Conservation (phyloP, 2,797 vertebrate species). For the Sebastes kiyomatsui region DNA sequence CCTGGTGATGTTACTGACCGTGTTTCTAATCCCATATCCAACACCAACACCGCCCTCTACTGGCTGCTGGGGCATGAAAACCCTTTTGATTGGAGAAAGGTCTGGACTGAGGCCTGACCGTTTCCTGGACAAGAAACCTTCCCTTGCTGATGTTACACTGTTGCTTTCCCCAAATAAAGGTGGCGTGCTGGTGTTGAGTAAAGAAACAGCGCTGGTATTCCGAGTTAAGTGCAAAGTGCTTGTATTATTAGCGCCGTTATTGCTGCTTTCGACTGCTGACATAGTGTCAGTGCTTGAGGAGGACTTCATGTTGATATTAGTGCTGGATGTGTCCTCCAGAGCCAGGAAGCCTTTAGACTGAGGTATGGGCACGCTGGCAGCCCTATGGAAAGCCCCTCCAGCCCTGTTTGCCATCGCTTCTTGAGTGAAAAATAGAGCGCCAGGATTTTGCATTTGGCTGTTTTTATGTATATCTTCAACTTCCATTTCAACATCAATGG, state of each 20-base stretch:
- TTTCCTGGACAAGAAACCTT: conserved; percentile 88
- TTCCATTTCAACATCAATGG: conserved; percentile 90
- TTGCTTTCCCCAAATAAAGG: conserved; percentile 78
- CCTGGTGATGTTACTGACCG: conserved; percentile 74
- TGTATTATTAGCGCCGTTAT: conserved; percentile 70
- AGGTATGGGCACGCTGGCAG: conserved; percentile 82
- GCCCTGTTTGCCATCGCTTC: conserved; percentile 69
- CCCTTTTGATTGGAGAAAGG: conserved; percentile 90
- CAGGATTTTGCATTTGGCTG: conserved; percentile 78
- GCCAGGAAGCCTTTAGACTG: conserved; percentile 82
- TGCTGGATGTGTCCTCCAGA: conserved; percentile 78
- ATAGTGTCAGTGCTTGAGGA: conserved; percentile 71
- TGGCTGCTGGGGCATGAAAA: conserved; percentile 86
- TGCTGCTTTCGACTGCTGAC: conserved; percentile 77
- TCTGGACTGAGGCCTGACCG: conserved; percentile 87
- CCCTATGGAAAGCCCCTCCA: conserved; percentile 79
- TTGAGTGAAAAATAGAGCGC: conserved; percentile 71
- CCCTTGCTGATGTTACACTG: conserved; percentile 73
- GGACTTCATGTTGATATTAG: conserved; percentile 78
- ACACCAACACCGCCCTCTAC: conserved; percentile 67
- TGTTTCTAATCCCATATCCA: conserved; percentile 66
- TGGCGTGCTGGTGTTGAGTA: conserved; percentile 81
- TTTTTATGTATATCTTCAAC: conserved; percentile 87
- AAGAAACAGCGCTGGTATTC: conserved; percentile 81
- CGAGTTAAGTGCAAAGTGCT: conserved; percentile 81